These are phyloP conservation scores for Trachelus troglodyta DNA, from an alignment of 2,888 invertebrate genomes.

Conservation along the genomic window DNA sequence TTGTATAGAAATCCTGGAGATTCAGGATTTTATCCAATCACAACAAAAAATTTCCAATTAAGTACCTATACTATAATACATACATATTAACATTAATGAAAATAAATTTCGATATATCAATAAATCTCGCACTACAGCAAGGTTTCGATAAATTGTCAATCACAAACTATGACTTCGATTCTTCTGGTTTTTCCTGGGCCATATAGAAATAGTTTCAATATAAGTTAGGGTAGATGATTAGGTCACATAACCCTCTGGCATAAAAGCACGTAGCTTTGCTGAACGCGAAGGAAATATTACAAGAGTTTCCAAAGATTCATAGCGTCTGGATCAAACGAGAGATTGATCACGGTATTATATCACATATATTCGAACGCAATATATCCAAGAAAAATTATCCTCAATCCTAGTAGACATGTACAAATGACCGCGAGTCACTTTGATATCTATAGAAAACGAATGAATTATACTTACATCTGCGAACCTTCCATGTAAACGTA, in stretches of 20 bases:
- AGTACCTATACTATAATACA: too few relatives aligned
- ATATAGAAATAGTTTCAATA: not conserved
- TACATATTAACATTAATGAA: too few relatives aligned
- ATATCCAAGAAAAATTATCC: not conserved
- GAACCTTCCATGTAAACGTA: not conserved
- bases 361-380: not conserved
- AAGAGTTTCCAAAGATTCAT: constrained; percentile 9
- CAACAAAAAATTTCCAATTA: too few relatives aligned
- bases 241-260: not conserved
- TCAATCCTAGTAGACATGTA: not conserved
- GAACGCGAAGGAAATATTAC: not conserved
- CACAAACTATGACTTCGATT: not conserved
- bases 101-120: too few relatives aligned
- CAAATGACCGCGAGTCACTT: not conserved
- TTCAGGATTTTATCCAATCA: too few relatives aligned
- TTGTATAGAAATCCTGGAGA: too few relatives aligned
- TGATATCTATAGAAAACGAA: not conserved
- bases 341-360: constrained; percentile 16
- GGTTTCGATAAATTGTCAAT: too few relatives aligned
- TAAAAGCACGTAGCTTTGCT: not conserved
- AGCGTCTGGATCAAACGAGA: constrained; percentile 17
- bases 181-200: not conserved
- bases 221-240: not conserved
- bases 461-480: not conserved
- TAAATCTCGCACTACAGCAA: too few relatives aligned